Evolutionary conservation across 2,888 invertebrate genomes (phyloP), one percentile per base, ranked within the genome.

Genomic region (Caenorhabditis plicata): DNA sequence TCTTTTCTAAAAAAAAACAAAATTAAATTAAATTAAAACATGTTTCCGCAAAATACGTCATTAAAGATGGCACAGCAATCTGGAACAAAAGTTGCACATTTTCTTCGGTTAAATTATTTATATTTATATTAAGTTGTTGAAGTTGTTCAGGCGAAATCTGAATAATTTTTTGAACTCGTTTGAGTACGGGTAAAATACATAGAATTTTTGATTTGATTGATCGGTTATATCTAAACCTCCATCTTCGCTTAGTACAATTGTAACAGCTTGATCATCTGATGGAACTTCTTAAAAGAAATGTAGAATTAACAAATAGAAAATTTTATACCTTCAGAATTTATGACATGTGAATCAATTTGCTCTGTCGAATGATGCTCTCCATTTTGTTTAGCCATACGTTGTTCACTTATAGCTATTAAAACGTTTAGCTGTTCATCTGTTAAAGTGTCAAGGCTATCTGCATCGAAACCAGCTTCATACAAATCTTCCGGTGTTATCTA

Each of bases 401-500:
- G 55, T 19, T 64, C 57, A 19, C 47, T 47, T 2, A 68, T 52
- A 5, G 54, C 47, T 32, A 71, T 43, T 7, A 67, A 47, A 1
- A 39, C 19, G 7, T 26, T 44, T 22, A 70, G 15, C 39, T 73
- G 70, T n/a, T 73, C 73, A 17, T 65, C 61, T 3, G 69, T 65
- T 15, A 73, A 43, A 27, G 51, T 39, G 15, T 54, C 52, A 13
- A 64, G 20, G 22, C 61, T 64, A n/a, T 65, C 58, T 3, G 55
- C 38, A 32, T 64, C 68, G 20, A 69, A 51, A 5, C 71, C 71
- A 4, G 67, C 67, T 39, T 65, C 67, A n/a, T 57, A 54, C 5
- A 72, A 35, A 42, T 72, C 67, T 41, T 67, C 71, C 8, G 45
- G 49, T 4, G 55, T 55, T 9, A 72, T 64, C 56, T 71, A 50